Conservation (phyloP, 1,140 invertebrate genomes). For the Euwallacea similis region DNA sequence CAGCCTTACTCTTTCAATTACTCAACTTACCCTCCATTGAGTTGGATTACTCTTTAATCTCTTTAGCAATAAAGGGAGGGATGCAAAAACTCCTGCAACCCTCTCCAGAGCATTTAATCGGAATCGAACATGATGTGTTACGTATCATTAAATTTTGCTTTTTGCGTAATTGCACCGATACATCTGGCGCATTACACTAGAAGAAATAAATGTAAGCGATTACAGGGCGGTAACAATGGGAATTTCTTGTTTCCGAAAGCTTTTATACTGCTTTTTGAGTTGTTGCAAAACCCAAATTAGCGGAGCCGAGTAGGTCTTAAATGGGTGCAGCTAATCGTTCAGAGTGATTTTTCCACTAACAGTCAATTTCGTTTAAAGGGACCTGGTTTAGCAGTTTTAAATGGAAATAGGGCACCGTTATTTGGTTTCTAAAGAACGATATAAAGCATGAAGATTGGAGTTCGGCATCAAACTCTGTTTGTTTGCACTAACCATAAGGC, state of each 20-base stretch:
- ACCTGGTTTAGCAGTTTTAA: background rate
- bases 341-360: background rate
- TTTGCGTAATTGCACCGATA: constrained; percentile 34
- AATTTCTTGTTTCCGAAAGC: background rate
- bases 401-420: too few species aligned
- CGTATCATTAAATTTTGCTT: constrained; percentile 41
- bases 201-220: constrained; percentile 24
- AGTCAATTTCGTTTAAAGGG: background rate
- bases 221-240: too few species aligned
- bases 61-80: too few species aligned
- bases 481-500: too few species aligned
- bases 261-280: constrained; percentile 21
- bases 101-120: constrained; percentile 16
- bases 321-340: background rate
- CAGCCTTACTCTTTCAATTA: too few species aligned
- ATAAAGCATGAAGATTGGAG: too few species aligned
- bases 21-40: too few species aligned
- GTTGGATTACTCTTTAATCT: background rate
- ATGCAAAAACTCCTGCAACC: constrained; percentile 10
- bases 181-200: constrained; percentile 29
- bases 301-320: background rate
- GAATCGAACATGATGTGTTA: constrained; percentile 30
- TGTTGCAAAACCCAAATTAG: constrained; percentile 10
- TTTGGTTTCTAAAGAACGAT: too few species aligned
- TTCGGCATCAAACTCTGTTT: too few species aligned